Evolutionary conservation across 2,113 vertebrate species (phyloP), one percentile per base, ranked within the genome.

Genomic region (Sinosuthora webbiana): DNA sequence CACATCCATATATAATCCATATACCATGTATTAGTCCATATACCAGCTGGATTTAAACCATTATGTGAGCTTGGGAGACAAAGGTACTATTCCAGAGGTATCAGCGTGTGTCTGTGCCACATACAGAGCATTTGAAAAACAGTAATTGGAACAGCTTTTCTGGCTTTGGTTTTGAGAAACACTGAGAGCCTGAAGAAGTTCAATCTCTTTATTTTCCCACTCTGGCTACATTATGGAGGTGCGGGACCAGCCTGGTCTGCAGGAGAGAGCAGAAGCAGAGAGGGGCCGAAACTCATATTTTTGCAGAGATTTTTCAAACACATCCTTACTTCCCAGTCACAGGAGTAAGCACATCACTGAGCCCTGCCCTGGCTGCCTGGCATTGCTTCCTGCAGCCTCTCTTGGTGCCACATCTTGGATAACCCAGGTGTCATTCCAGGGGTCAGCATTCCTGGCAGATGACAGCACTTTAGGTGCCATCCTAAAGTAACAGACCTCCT

Each of bases 11-110:
- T 5, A 23, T n/a, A 15, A 74, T 23, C 49, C 22, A 15, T 39
- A 15, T 5, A 6, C 22, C 41, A 9, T 39, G 1, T 39, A 33
- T 27, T 45, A 73, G 39, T 64, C 27, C 28, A n/a, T n/a, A 2
- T n/a, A 49, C 19, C 16, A n/a, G 37, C 37, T 79, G 39, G 39
- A 74, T 84, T 83, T 20, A 44, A 77, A 33, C 30, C 50, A 16
- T 30, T 18, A 4, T 47, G 39, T 64, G 47, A 93, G 28, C 30
- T 67, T 5, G 0, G 56, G 64, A 78, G 69, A 76, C 13, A 81
- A 86, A 70, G 15, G 19, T 31, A 2, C 45, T 59, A 0, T 62
- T 73, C 0, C 1, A 57, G 81, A 71, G n/a, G 16, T 60, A 27
- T 1, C 15, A 13, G 19, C 2, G 2, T 4, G 33, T 52, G 16